Evolutionary conservation across 37 sponge, comb jelly and placozoan genomes (phyloP).

Genomic region (Bolinopsis microptera): DNA sequence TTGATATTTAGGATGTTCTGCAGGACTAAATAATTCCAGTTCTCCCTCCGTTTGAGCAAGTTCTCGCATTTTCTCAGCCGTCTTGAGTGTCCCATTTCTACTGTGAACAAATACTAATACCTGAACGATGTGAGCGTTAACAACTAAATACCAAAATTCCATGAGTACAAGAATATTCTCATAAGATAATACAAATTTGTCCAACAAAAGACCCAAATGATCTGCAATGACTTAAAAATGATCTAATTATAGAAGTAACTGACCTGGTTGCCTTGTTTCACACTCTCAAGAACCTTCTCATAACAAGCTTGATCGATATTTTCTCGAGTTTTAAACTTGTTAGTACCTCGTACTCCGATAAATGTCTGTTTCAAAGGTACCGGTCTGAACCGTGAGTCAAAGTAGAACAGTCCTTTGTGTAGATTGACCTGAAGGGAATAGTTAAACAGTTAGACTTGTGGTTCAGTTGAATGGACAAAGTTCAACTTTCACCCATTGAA

Average conservation of each 20-base stretch:
- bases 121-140: slow-evolving; percentile 54
- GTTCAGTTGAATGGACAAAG: too few species aligned
- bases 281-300: slow-evolving; percentile 84
- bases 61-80: slow-evolving; percentile 83
- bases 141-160: not conserved
- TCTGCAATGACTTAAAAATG: too few species aligned
- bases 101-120: slow-evolving; percentile 99
- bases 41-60: slow-evolving; percentile 72
- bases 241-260: too few species aligned
- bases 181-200: not conserved
- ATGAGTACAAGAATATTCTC: not conserved
- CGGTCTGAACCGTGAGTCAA: slow-evolving; percentile 93
- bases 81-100: slow-evolving; percentile 91
- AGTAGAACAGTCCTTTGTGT: slow-evolving; percentile 88
- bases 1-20: slow-evolving; percentile 63
- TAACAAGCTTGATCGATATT: slow-evolving; percentile 96
- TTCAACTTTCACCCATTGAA: too few species aligned
- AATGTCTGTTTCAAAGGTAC: slow-evolving; percentile 93
- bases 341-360: slow-evolving; percentile 83
- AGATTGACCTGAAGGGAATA: slow-evolving; percentile 78
- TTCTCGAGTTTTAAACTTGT: slow-evolving; percentile 74
- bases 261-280: slow-evolving; percentile 84
- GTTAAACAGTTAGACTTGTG: too few species aligned
- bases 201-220: too few species aligned
- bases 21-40: slow-evolving; percentile 70